A percentile compares a stretch with the other conserved stretches of the same genome.
These are phyloP conservation scores for Pyrocephalus nanus DNA, from an alignment of 2,797 vertebrate species.

Conservation along the genomic window DNA sequence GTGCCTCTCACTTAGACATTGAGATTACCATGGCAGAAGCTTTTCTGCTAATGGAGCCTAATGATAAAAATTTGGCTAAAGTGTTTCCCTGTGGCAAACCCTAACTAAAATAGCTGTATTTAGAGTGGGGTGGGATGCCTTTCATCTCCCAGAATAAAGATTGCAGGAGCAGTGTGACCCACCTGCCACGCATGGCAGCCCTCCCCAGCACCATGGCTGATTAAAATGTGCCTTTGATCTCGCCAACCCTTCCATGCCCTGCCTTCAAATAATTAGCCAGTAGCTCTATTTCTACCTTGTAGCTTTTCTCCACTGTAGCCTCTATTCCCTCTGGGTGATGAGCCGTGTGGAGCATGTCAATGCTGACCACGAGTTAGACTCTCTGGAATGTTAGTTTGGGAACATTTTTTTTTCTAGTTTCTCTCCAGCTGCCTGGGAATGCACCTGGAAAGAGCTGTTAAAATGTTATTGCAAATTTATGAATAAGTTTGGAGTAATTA, in stretches of 20 bases:
- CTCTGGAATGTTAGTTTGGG: neutral
- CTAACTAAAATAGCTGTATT: neutral
- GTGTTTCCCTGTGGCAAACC: neutral
- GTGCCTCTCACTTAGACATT: neutral
- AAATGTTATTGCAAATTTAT: slow-evolving; percentile 7
- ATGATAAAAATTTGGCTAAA: neutral
- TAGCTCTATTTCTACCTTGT: neutral
- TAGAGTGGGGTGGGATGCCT: neutral
- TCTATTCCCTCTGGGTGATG: neutral
- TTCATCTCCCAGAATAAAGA: neutral
- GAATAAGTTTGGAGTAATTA: slow-evolving; percentile 15
- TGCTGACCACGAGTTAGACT: neutral
- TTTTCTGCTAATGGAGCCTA: neutral
- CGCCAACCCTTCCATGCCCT: neutral
- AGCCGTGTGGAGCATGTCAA: neutral
- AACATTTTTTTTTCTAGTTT: neutral
- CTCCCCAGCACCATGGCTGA: neutral
- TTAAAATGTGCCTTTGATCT: neutral
- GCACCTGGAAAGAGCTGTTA: neutral
- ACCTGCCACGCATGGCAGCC: neutral
- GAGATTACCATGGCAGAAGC: neutral
- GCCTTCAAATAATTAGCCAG: neutral
- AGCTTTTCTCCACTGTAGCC: neutral
- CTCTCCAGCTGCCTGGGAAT: neutral
- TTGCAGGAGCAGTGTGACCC: neutral